These are phyloP conservation scores for Hydrolagus colliei DNA, from an alignment of 2,797 vertebrate species.

Conservation along the genomic window DNA sequence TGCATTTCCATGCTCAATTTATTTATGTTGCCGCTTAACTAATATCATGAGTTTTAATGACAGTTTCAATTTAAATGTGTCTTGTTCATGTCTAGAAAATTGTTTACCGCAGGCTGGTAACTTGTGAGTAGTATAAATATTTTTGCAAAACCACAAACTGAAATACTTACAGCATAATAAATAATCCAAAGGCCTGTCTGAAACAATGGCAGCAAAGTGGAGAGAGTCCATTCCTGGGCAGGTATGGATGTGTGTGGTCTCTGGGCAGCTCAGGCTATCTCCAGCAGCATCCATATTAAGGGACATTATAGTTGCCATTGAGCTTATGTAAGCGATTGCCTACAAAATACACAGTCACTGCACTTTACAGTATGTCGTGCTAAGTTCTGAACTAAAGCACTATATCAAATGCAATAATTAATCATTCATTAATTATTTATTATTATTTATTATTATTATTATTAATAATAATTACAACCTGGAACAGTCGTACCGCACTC, in stretches of 20 bases:
- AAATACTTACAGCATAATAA: background rate
- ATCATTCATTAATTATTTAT: too few species aligned
- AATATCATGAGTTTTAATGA: background rate
- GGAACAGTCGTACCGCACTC: too few species aligned
- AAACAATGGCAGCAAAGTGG: conserved; percentile 20
- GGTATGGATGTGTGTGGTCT: background rate
- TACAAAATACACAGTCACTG: too few species aligned
- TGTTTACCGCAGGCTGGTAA: background rate
- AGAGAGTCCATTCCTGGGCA: background rate
- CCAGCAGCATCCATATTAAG: background rate
- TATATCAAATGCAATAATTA: too few species aligned
- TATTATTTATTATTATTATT: too few species aligned
- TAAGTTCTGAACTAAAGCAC: too few species aligned
- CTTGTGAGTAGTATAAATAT: conserved; percentile 9
- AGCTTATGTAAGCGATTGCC: too few species aligned
- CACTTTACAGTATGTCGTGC: too few species aligned
- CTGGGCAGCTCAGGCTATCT: background rate
- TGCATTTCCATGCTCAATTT: conserved; percentile 1
- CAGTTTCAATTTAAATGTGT: background rate
- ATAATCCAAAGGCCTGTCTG: background rate
- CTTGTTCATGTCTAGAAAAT: conserved; percentile 4
- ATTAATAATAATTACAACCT: too few species aligned
- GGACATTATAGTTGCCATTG: background rate
- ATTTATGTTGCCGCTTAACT: background rate
- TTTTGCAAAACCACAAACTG: background rate